Conservation (phyloP, 2,113 vertebrate genomes). For the Bostrychus sinensis region DNA sequence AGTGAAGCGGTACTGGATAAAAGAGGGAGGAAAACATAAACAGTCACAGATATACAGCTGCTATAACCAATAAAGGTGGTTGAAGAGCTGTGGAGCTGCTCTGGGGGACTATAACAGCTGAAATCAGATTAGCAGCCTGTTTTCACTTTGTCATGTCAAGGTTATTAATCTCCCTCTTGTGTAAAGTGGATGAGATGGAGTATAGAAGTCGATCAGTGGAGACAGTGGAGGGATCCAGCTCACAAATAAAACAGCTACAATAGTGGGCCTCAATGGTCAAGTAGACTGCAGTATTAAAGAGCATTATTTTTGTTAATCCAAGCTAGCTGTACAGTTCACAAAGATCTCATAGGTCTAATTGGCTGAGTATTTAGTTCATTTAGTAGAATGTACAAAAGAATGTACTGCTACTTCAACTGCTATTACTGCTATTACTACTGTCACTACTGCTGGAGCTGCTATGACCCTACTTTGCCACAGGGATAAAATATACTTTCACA, state of each 20-base stretch:
- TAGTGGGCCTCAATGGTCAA: background rate
- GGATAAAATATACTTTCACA: too few species aligned
- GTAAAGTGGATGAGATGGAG: slow-evolving; percentile 58
- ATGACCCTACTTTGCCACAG: too few species aligned
- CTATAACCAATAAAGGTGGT: slow-evolving; percentile 24
- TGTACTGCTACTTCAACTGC: too few species aligned
- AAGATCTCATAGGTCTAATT: too few species aligned
- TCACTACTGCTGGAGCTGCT: too few species aligned
- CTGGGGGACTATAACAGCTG: slow-evolving; percentile 33
- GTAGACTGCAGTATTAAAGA: background rate
- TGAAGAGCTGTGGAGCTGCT: slow-evolving; percentile 28
- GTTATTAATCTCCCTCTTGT: slow-evolving; percentile 57
- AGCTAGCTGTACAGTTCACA: background rate
- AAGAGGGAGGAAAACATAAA: slow-evolving; percentile 26
- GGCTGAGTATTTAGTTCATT: too few species aligned
- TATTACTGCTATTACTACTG: too few species aligned
- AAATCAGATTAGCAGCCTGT: slow-evolving; percentile 60
- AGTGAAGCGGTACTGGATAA: slow-evolving; percentile 84
- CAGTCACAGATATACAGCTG: slow-evolving; percentile 32
- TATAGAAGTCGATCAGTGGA: slow-evolving; percentile 41
- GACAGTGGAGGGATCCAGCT: slow-evolving; percentile 23
- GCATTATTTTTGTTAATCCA: background rate
- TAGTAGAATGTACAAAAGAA: too few species aligned
- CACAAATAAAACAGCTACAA: slow-evolving; percentile 18
- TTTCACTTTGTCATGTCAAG: slow-evolving; percentile 68